These are phyloP conservation scores for Embiotoca jacksoni DNA, from an alignment of 2,113 vertebrate species.

Conservation along the genomic window DNA sequence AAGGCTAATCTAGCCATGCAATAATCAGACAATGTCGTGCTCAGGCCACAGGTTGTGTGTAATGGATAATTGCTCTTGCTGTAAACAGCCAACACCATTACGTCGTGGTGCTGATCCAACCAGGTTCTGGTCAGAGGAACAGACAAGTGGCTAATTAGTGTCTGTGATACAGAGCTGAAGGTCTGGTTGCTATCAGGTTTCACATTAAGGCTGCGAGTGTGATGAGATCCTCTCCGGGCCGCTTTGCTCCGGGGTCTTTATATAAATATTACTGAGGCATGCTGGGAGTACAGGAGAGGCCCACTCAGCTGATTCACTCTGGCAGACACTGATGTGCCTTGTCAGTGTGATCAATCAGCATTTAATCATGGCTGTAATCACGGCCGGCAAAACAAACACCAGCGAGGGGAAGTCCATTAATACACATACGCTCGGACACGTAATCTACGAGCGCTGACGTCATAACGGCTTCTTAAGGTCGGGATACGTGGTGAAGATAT, in stretches of 20 bases:
- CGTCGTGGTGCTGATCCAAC: slow-evolving; percentile 35
- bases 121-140: slow-evolving; percentile 48
- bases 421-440: background rate
- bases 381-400: slow-evolving; percentile 45
- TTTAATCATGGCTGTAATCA: slow-evolving; percentile 66
- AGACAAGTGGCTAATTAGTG: slow-evolving; percentile 66
- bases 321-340: slow-evolving; percentile 58
- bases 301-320: slow-evolving; percentile 49
- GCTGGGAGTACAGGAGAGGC: slow-evolving; percentile 22
- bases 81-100: slow-evolving; percentile 56
- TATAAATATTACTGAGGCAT: slow-evolving; percentile 37
- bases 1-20: slow-evolving; percentile 11
- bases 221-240: slow-evolving; percentile 39
- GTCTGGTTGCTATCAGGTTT: slow-evolving; percentile 59
- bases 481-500: background rate
- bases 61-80: slow-evolving; percentile 55
- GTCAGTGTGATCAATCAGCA: slow-evolving; percentile 73
- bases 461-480: background rate
- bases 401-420: background rate
- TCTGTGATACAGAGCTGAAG: slow-evolving; percentile 55
- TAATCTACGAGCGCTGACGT: background rate
- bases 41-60: slow-evolving; percentile 64
- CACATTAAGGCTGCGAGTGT: slow-evolving; percentile 56
- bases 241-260: slow-evolving; percentile 28
- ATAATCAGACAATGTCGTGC: slow-evolving; percentile 41